phyloP scores from a whole-genome alignment of 2,888 invertebrate species.

The Dolichomitus sp. region DNA sequence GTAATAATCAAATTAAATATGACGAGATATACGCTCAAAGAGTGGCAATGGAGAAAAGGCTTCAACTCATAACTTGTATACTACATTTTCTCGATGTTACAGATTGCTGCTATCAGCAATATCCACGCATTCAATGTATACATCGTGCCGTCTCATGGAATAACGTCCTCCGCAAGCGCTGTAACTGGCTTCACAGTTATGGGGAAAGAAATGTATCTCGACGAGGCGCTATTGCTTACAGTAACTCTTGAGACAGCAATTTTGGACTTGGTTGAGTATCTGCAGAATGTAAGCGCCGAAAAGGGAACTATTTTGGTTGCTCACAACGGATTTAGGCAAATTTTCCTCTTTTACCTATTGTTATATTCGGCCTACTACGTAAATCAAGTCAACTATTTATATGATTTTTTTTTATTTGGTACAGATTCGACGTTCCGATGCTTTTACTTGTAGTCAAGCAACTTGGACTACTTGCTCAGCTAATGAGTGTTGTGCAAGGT shows the following conservation, averaged over 20 bases:
- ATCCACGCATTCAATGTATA: background rate
- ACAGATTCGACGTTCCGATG: constrained; percentile 37
- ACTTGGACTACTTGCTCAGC: constrained; percentile 5
- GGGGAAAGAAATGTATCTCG: background rate
- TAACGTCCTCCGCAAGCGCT: background rate
- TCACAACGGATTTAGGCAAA: constrained; percentile 43
- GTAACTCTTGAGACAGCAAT: background rate
- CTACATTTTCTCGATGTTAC: background rate
- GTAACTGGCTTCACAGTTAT: background rate
- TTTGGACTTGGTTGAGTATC: background rate
- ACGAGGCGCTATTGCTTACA: background rate
- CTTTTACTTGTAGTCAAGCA: background rate
- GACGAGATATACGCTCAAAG: too few species aligned
- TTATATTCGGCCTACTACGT: too few species aligned
- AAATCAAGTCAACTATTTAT: background rate
- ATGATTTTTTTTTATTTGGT: background rate
- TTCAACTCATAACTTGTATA: background rate
- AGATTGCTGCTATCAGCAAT: background rate
- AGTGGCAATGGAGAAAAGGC: too few species aligned
- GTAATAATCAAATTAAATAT: background rate
- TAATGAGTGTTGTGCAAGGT: constrained; percentile 1
- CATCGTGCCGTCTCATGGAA: background rate
- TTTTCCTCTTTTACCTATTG: background rate
- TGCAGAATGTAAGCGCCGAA: background rate
- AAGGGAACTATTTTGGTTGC: constrained; percentile 24